Conservation (phyloP, 2,113 vertebrate species). For the Etheostoma spectabile region DNA sequence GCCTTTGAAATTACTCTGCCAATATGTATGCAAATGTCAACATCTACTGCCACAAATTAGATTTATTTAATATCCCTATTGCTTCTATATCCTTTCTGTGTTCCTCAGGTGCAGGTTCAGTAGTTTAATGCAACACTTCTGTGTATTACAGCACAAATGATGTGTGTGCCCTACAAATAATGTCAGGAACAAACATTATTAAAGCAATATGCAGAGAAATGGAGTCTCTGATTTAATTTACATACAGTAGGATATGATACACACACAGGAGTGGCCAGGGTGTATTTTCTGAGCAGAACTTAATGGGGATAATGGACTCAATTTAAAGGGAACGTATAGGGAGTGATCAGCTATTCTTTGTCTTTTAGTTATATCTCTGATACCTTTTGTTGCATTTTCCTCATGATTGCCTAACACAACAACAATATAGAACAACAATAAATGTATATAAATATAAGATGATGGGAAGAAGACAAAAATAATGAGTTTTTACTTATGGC, state of each 20-base stretch:
- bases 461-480: neutral
- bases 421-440: neutral
- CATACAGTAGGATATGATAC: constrained; percentile 9
- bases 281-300: neutral
- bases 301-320: constrained; percentile 6
- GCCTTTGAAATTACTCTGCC: constrained; percentile 71
- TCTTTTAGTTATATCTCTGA: neutral
- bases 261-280: neutral
- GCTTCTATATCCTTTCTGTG: constrained; percentile 44
- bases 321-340: neutral
- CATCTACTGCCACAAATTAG: constrained; percentile 68
- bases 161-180: constrained; percentile 41
- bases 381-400: neutral
- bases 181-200: constrained; percentile 20
- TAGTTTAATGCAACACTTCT: constrained; percentile 54
- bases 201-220: constrained; percentile 30
- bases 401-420: neutral
- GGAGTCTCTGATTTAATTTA: constrained; percentile 41
- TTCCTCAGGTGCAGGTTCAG: constrained; percentile 61
- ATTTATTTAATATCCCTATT: constrained; percentile 69
- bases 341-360: neutral
- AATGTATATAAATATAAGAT: neutral
- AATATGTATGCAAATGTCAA: constrained; percentile 83
- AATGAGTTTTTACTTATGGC: too few species aligned
- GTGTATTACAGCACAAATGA: constrained; percentile 62